Conservation (phyloP, 2,888 invertebrate genomes). For the Koerneria pararmatus region DNA sequence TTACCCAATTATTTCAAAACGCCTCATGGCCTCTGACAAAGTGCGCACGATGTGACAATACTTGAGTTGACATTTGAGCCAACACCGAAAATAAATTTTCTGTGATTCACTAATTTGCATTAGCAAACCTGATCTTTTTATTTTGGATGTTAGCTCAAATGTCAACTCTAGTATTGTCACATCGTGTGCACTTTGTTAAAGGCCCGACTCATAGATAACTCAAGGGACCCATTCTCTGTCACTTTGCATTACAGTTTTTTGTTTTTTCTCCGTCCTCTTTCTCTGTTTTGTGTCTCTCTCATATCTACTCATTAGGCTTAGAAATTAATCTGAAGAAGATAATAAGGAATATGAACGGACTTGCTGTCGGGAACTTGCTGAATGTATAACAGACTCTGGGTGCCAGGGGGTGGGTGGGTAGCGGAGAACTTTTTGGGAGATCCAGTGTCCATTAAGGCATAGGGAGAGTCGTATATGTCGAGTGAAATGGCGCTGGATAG, state of each 20-base stretch:
- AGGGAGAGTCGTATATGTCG: constrained; percentile 15
- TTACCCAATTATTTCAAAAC: background rate
- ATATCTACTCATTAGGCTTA: no score
- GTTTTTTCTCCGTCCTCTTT: background rate
- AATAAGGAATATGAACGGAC: constrained; percentile 65
- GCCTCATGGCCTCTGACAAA: no score
- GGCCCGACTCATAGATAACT: background rate
- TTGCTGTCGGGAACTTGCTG: constrained; percentile 78
- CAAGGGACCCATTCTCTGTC: background rate
- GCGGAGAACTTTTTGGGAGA: constrained; percentile 9
- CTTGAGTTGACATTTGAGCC: no score
- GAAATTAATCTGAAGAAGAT: constrained; percentile 1
- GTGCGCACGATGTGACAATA: no score
- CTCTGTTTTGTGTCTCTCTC: no score
- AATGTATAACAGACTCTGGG: constrained; percentile 70
- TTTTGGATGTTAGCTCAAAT: no score
- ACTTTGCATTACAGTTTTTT: background rate
- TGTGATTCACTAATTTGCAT: no score
- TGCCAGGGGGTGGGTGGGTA: constrained; percentile 5
- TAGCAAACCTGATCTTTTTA: no score
- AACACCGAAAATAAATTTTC: no score
- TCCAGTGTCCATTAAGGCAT: constrained; percentile 8
- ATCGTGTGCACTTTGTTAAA: no score
- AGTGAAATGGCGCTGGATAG: constrained; percentile 13
- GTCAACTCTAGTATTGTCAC: no score